phyloP scores from a whole-genome alignment of 2,113 vertebrate genomes.

The Leucoraja erinaceus region DNA sequence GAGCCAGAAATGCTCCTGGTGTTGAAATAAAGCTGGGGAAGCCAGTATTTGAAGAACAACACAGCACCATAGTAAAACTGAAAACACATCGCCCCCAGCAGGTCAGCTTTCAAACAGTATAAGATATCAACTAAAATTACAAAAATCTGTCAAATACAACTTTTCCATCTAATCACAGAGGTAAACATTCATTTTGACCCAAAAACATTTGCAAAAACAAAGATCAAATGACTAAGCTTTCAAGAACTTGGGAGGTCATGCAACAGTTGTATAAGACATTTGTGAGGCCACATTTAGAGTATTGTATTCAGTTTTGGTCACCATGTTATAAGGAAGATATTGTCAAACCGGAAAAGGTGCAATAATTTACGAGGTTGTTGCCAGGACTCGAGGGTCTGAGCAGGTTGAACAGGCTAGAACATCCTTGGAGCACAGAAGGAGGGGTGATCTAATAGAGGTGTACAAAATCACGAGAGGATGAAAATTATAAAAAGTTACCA shows the following conservation, averaged over 20 bases:
- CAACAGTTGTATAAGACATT: no score
- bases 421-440: no score
- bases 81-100: conserved; percentile 29
- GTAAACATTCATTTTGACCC: neutral
- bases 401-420: no score
- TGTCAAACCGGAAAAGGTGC: no score
- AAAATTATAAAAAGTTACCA: no score
- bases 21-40: neutral
- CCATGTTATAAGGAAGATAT: no score
- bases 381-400: no score
- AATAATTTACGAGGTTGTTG: no score
- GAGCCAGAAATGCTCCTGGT: neutral
- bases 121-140: neutral
- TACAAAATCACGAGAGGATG: no score
- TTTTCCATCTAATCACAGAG: neutral
- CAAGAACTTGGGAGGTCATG: neutral
- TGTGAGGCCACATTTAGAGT: no score
- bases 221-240: neutral
- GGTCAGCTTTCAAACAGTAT: conserved; percentile 9
- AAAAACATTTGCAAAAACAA: neutral
- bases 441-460: no score
- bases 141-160: neutral
- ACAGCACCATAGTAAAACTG: conserved; percentile 6
- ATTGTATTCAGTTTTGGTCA: no score
- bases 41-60: neutral